Percentiles rank a stretch among this genome's conserved stretches.
Conservation (phyloP, 2,113 vertebrate species). For the Heterotis niloticus region DNA sequence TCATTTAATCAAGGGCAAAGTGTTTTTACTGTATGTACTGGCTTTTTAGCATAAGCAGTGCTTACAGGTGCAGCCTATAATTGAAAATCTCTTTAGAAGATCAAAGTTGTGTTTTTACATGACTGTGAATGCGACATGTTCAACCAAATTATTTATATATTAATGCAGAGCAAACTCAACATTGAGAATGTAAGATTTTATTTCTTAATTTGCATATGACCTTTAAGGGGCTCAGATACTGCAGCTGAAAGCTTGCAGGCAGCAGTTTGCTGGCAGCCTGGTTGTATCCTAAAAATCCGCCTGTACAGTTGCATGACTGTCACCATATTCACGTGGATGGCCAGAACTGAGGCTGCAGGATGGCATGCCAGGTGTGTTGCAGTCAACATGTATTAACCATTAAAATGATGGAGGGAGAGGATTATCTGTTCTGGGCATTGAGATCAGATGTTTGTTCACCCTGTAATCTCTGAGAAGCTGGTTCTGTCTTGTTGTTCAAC, state of each 20-base stretch:
- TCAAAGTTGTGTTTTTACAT: neutral
- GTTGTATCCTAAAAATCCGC: too few species aligned
- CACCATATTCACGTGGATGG: too few species aligned
- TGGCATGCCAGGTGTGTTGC: too few species aligned
- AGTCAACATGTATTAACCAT: too few species aligned
- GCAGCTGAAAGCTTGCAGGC: neutral
- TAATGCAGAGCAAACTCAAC: neutral
- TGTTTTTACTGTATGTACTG: neutral
- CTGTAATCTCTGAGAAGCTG: too few species aligned
- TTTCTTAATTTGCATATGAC: constrained; percentile 8
- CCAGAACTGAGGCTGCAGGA: too few species aligned
- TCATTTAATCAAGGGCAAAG: neutral
- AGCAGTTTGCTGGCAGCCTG: too few species aligned
- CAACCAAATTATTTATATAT: neutral
- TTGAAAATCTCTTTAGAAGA: constrained; percentile 1
- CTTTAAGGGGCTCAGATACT: constrained; percentile 3
- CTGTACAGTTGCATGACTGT: too few species aligned
- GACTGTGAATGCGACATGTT: neutral
- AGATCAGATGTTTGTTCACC: too few species aligned
- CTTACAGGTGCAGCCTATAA: neutral
- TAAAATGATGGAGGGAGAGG: too few species aligned
- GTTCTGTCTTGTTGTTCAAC: too few species aligned
- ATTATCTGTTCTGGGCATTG: too few species aligned
- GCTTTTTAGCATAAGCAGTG: neutral
- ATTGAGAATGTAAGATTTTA: neutral